A percentile compares a stretch with the other conserved stretches of the same genome.
These are phyloP conservation scores for Sisyra terminalis DNA, from an alignment of 2,888 invertebrate species.

Conservation along the genomic window DNA sequence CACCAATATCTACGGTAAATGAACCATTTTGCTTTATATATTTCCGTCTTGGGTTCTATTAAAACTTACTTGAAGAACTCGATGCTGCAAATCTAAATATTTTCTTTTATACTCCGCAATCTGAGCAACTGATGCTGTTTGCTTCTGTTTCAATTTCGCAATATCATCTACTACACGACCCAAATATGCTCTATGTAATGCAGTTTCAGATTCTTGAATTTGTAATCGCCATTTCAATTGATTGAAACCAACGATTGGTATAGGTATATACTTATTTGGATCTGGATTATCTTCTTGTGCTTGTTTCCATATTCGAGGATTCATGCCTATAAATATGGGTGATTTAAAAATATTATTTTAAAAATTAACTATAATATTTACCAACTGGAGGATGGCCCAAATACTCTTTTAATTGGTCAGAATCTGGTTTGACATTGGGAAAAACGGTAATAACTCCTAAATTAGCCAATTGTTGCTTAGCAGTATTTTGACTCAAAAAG, in stretches of 20 bases:
- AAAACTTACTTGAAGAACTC: slow-evolving; percentile 53
- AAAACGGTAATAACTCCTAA: slow-evolving; percentile 56
- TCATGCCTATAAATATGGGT: too few species aligned
- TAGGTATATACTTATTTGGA: slow-evolving; percentile 74
- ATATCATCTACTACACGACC: slow-evolving; percentile 65
- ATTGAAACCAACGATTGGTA: slow-evolving; percentile 83
- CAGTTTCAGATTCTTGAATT: slow-evolving; percentile 70
- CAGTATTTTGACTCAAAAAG: slow-evolving; percentile 51
- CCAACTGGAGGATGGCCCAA: slow-evolving; percentile 76
- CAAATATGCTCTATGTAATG: slow-evolving; percentile 65
- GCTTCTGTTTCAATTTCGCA: slow-evolving; percentile 59
- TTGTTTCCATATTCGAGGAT: slow-evolving; percentile 87
- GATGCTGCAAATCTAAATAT: slow-evolving; percentile 65
- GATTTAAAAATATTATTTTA: too few species aligned
- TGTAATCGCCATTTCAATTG: slow-evolving; percentile 66
- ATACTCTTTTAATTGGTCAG: slow-evolving; percentile 71
- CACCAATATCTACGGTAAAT: slow-evolving; percentile 49
- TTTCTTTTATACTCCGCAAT: slow-evolving; percentile 69
- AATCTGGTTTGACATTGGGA: slow-evolving; percentile 59
- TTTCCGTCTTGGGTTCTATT: too few species aligned
- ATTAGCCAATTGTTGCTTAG: slow-evolving; percentile 53
- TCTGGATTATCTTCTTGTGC: slow-evolving; percentile 94
- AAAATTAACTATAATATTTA: slow-evolving; percentile 15
- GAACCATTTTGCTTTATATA: too few species aligned
- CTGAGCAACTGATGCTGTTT: slow-evolving; percentile 63